These are phyloP conservation scores for Anorthoa munda DNA, from an alignment of 2,888 invertebrate genomes.

Conservation along the genomic window DNA sequence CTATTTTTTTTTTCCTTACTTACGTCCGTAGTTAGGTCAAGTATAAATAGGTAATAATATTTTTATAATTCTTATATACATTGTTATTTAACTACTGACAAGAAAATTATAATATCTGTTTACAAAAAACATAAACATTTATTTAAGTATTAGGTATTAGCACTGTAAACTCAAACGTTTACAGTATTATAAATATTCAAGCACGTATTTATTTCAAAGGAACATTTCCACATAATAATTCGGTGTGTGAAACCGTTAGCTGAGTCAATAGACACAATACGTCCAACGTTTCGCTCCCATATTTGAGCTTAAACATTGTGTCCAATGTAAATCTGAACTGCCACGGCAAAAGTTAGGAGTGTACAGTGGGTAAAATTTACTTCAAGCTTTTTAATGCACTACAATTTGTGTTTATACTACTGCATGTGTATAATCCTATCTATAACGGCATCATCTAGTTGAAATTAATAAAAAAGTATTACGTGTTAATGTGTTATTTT, in stretches of 20 bases:
- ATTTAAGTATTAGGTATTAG: background rate
- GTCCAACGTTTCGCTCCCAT: constrained; percentile 34
- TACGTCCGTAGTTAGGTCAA: no score
- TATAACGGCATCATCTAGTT: no score
- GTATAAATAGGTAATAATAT: no score
- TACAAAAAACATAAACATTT: background rate
- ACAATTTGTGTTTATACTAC: background rate
- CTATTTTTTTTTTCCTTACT: no score
- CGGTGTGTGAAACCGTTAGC: constrained; percentile 6
- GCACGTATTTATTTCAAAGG: background rate
- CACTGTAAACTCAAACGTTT: background rate
- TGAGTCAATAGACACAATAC: constrained; percentile 30
- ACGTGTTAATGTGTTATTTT: no score
- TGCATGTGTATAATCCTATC: background rate
- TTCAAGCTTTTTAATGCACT: constrained; percentile 2
- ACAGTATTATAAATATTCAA: background rate
- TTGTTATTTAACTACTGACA: no score
- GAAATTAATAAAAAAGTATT: no score
- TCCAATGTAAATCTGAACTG: constrained; percentile 35
- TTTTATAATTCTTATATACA: no score
- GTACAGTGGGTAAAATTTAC: background rate
- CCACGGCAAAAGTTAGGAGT: background rate
- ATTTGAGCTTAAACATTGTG: constrained; percentile 37
- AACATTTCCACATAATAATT: constrained; percentile 1
- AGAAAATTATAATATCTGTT: background rate